A percentile compares a stretch with the other conserved stretches of the same genome.
phyloP scores from a whole-genome alignment of 2,797 vertebrate genomes.

The Gymnopithys bicolor region DNA sequence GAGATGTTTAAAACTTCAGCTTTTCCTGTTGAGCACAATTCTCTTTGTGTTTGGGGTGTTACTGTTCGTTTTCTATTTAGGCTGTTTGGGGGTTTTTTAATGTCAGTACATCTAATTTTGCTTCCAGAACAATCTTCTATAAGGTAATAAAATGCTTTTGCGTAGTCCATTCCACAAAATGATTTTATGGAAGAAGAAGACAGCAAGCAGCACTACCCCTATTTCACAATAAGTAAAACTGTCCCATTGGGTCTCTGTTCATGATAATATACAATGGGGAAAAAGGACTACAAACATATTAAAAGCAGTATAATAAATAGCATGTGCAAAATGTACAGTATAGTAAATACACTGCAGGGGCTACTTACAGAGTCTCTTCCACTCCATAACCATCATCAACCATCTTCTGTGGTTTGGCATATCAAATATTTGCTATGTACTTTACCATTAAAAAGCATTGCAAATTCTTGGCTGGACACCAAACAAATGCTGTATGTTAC shows the following conservation, averaged over 20 bases:
- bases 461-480: constrained; percentile 38
- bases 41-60: not conserved
- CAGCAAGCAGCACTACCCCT: not conserved
- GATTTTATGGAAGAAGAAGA: not conserved
- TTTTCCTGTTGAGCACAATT: not conserved
- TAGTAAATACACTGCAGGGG: constrained; percentile 37
- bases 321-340: constrained; percentile 45
- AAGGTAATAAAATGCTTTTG: not conserved
- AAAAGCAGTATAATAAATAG: constrained; percentile 50
- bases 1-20: not conserved
- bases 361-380: constrained; percentile 24
- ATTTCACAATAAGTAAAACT: not conserved
- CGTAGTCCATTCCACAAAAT: not conserved
- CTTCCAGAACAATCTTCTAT: not conserved
- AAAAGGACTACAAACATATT: not conserved
- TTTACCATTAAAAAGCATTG: constrained; percentile 45
- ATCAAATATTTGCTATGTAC: constrained; percentile 20
- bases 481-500: constrained; percentile 26
- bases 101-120: not conserved
- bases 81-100: not conserved
- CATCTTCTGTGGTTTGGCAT: constrained; percentile 62
- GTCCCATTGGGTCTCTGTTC: not conserved
- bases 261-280: constrained; percentile 10
- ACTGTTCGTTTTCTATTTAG: not conserved
- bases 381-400: constrained; percentile 33